phyloP scores from a whole-genome alignment of 1,140 invertebrate species.

The Eufriesea mexicana region DNA sequence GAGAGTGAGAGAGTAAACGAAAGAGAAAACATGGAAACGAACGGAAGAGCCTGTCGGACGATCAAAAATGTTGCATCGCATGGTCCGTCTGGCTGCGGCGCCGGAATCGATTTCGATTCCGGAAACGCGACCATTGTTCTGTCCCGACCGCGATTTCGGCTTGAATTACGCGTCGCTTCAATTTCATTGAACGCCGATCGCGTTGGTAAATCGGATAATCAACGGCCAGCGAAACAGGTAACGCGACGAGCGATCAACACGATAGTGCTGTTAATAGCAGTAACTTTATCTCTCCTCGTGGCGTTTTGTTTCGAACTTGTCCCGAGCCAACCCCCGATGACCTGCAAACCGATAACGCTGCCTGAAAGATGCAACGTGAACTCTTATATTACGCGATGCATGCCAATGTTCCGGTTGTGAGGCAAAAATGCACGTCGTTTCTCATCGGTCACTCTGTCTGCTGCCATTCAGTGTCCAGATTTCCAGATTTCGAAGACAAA shows the following conservation, averaged over 20 bases:
- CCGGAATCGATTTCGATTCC: constrained; percentile 25
- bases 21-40: neutral
- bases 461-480: neutral
- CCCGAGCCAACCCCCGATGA: neutral
- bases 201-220: constrained; percentile 30
- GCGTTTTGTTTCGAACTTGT: constrained; percentile 20
- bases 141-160: constrained; percentile 7
- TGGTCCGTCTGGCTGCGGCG: neutral
- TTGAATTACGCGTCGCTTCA: constrained; percentile 30
- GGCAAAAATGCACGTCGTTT: neutral
- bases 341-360: neutral
- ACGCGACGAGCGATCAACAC: constrained; percentile 20
- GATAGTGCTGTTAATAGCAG: constrained; percentile 31
- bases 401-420: neutral
- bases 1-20: neutral
- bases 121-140: constrained; percentile 18
- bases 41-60: neutral
- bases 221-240: constrained; percentile 11
- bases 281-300: constrained; percentile 15
- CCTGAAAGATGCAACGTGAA: neutral
- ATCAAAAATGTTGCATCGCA: constrained; percentile 7
- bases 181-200: constrained; percentile 35
- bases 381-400: neutral
- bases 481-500: no score
- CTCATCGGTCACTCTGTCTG: neutral